Percentiles rank a stretch among this genome's conserved stretches.
These are phyloP conservation scores for Ashinkailepas kermadecensis DNA, from an alignment of 2,888 invertebrate species.

Conservation along the genomic window DNA sequence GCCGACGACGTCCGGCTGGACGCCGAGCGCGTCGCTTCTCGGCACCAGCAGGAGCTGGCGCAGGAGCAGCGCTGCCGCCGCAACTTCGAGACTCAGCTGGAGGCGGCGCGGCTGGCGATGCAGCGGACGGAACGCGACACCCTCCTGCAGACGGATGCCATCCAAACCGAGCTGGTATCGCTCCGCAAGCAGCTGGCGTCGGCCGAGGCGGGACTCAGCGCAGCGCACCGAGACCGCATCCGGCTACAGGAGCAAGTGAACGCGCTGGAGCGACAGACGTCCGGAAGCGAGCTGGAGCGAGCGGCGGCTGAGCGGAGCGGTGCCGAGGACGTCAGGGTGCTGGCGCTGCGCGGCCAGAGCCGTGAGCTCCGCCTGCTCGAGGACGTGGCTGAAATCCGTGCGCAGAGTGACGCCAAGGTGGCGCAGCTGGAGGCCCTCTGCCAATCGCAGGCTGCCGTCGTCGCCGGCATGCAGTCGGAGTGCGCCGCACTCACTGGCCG, in stretches of 20 bases:
- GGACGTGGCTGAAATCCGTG: not conserved
- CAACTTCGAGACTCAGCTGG: not conserved
- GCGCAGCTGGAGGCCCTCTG: not conserved
- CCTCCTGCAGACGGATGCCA: not conserved
- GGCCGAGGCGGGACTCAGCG: not conserved
- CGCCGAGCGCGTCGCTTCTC: not conserved
- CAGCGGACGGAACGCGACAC: not conserved
- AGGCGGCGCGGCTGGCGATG: not conserved
- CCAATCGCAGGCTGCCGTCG: not conserved
- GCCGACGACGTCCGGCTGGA: not conserved
- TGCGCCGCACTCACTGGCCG: not conserved
- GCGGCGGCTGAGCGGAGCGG: not conserved
- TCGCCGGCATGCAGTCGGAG: not conserved
- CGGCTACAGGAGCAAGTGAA: not conserved
- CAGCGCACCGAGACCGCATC: not conserved
- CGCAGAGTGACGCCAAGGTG: not conserved
- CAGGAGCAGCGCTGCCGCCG: not conserved
- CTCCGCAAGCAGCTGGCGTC: not conserved
- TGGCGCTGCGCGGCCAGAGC: not conserved
- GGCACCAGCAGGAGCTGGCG: not conserved
- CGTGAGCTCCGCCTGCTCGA: not conserved
- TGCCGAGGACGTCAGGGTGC: not conserved
- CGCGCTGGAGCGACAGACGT: not conserved
- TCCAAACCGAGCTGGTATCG: not conserved
- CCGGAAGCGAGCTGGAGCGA: not conserved